Evolutionary conservation across 2,888 invertebrate species (phyloP).

Genomic region (Camptogramma bilineatum): DNA sequence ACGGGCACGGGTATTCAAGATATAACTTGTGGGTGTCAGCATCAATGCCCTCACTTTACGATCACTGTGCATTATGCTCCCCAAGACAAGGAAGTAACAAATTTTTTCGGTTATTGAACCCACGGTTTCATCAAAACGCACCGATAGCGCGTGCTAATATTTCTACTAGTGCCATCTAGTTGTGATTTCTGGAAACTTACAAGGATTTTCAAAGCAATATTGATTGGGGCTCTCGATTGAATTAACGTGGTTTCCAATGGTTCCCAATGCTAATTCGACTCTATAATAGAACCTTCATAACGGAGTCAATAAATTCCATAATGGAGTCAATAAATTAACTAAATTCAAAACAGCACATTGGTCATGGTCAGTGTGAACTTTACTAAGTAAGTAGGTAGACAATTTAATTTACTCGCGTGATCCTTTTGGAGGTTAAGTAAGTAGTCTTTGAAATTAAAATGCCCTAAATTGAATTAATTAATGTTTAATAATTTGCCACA

Average conservation of each 20-base stretch:
- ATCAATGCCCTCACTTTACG: conserved; percentile 94
- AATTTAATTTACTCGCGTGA: too few species aligned
- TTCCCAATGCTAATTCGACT: too few species aligned
- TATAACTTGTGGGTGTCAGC: conserved; percentile 89
- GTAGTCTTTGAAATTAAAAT: too few species aligned
- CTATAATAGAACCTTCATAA: too few species aligned
- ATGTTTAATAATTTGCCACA: too few species aligned
- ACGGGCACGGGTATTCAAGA: conserved; percentile 85
- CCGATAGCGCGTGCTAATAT: conserved; percentile 60
- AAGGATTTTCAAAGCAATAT: background rate
- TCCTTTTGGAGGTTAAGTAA: too few species aligned
- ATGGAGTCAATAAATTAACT: too few species aligned
- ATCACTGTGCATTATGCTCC: conserved; percentile 95
- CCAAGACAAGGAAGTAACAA: conserved; percentile 91
- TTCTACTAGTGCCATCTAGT: conserved; percentile 68
- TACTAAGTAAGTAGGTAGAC: too few species aligned
- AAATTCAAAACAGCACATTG: too few species aligned
- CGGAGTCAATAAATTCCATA: too few species aligned
- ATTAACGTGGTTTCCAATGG: background rate
- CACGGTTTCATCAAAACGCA: conserved; percentile 26
- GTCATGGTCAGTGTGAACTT: too few species aligned
- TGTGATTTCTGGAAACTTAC: conserved; percentile 11
- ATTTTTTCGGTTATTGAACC: rapidly evolving
- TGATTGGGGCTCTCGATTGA: background rate
- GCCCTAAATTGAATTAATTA: too few species aligned